Conservation (phyloP, 2,888 invertebrate genomes). For the Tyria jacobaeae region DNA sequence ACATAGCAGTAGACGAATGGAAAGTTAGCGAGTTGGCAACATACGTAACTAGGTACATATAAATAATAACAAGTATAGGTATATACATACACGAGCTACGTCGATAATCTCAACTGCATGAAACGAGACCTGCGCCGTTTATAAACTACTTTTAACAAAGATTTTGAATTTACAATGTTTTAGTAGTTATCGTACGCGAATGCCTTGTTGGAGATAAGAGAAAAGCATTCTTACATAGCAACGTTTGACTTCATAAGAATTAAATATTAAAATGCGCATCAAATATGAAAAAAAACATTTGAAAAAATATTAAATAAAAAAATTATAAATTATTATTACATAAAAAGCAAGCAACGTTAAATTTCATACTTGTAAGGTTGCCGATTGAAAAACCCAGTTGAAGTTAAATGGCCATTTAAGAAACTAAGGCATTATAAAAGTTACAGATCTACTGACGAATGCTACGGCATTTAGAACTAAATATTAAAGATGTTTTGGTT, state of each 20-base stretch:
- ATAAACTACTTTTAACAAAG: constrained; percentile 17
- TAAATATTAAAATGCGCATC: no score
- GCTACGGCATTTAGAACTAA: not conserved
- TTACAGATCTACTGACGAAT: not conserved
- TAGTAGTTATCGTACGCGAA: constrained; percentile 8
- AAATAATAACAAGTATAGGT: constrained; percentile 26
- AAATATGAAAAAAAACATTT: no score
- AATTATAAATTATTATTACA: no score
- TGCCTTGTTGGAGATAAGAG: constrained; percentile 15
- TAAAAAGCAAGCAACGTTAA: not conserved
- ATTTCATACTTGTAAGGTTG: not conserved
- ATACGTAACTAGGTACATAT: constrained; percentile 51
- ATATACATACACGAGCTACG: constrained; percentile 16
- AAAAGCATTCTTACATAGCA: constrained; percentile 3
- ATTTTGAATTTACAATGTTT: constrained; percentile 12
- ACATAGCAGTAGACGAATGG: constrained; percentile 74
- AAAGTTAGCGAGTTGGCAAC: constrained; percentile 81
- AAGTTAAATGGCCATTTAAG: not conserved
- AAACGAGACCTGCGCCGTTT: constrained; percentile 7
- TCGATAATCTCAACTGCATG: constrained; percentile 28
- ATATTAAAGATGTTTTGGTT: not conserved
- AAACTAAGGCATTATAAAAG: not conserved
- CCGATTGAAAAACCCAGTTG: not conserved
- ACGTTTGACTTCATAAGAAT: constrained; percentile 1
- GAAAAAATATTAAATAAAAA: no score